Base-by-base conservation (phyloP, 2,797 vertebrate species). In the Acanthurus leucopareius region DNA sequence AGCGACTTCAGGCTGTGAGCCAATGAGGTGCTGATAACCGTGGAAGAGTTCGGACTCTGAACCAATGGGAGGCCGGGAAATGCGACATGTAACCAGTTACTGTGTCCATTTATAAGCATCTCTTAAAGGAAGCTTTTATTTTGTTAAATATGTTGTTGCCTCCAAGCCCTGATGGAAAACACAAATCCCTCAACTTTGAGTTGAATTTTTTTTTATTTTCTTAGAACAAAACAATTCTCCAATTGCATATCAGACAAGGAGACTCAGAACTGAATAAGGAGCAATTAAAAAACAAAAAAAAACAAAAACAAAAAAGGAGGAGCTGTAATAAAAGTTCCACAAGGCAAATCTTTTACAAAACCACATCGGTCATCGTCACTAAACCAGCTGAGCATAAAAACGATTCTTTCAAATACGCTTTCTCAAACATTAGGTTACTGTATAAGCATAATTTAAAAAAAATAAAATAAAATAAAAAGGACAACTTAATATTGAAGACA, bases 141-240 rank as follows among this genome's bases (percentile, higher is more conserved):
- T 4, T 42, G 42, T 42, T 42, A 13, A 13, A 3, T 42, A 6
- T 42, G 10, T 42, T 42, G 10, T 32, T 32, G 28, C n/a, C n/a
- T n/a, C n/a, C 5, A 13, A 47, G 16, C 13, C 45, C 3, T 44
- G 42, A 44, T 14, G 32, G 32, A 35, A 9, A 15, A 3, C 14
- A 51, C 51, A 57, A 51, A 0, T 45, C 35, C 44, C n/a, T n/a
- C 35, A 47, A 52, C 8, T 74, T 75, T 11, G 59, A 64, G 16
- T 70, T 40, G n/a, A 17, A 20, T 44, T 64, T 63, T 52, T 53
- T 85, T 90, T 89, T 56, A 86, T 92, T 93, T 93, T 91, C 85
- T 90, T 91, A 92, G 76, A 93, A 91, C 91, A 92, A 92, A 93
- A 89, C 61, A 75, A 52, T 61, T 64, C 75, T 91, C 83, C 74